Conservation (phyloP, 1,140 invertebrate species). For the Aphelinus atriplicis region DNA sequence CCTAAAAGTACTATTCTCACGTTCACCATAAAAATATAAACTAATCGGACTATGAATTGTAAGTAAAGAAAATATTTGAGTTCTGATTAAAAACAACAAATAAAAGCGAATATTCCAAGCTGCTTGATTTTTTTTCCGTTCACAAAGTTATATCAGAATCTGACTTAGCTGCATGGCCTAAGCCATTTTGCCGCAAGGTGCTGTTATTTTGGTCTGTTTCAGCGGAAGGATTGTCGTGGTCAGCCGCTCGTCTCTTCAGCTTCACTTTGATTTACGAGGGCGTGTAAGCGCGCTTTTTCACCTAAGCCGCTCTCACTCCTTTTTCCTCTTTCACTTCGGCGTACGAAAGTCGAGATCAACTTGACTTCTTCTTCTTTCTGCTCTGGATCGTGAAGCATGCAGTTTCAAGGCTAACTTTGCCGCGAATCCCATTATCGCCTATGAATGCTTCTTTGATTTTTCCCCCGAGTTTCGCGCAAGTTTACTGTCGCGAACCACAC, state of each 20-base stretch:
- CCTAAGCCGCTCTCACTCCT: background rate
- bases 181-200: slow-evolving; percentile 3
- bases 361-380: background rate
- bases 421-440: slow-evolving; percentile 33
- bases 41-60: no score
- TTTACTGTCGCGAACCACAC: slow-evolving; percentile 26
- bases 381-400: background rate
- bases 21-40: no score
- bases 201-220: slow-evolving; percentile 12
- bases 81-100: no score
- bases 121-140: no score
- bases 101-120: no score
- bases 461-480: background rate
- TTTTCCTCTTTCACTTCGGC: background rate
- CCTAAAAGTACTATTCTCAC: no score
- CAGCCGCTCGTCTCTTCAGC: background rate
- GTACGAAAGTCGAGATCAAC: no score
- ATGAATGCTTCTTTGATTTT: slow-evolving; percentile 38
- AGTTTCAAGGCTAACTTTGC: slow-evolving; percentile 33
- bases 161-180: slow-evolving; percentile 24
- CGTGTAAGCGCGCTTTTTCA: background rate
- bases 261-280: slow-evolving; percentile 34
- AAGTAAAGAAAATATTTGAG: no score
- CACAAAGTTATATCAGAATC: slow-evolving; percentile 26
- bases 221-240: slow-evolving; percentile 25